Percentiles rank a stretch among this genome's conserved stretches.
Conservation (phyloP, 2,888 invertebrate genomes). For the Drosophila ustulata region DNA sequence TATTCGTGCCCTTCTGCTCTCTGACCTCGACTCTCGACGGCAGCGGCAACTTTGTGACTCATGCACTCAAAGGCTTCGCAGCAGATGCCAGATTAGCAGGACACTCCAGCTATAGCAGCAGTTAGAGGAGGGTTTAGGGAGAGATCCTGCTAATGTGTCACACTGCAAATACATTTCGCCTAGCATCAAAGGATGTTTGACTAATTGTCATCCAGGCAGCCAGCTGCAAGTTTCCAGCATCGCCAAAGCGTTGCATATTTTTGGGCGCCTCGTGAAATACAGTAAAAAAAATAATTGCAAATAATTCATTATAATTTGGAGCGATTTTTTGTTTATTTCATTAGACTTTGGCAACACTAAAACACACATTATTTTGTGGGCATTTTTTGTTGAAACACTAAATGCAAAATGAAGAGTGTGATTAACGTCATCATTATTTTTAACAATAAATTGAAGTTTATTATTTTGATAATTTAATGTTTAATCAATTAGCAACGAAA, state of each 20-base stretch:
- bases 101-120: neutral
- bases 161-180: constrained; percentile 7
- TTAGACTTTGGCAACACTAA: no score
- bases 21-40: neutral
- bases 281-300: no score
- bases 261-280: neutral
- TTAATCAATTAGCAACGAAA: no score
- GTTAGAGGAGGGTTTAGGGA: no score
- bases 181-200: constrained; percentile 6
- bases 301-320: no score
- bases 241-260: constrained; percentile 4
- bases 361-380: no score
- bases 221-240: neutral
- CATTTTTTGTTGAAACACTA: no score
- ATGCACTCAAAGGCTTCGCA: constrained; percentile 16
- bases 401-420: no score
- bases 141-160: neutral
- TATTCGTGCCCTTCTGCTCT: constrained; percentile 4
- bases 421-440: no score
- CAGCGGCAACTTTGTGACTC: constrained; percentile 17
- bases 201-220: constrained; percentile 5
- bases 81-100: constrained; percentile 18
- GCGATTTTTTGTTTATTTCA: no score
- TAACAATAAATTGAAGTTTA: no score
- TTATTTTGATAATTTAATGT: no score